Conservation (phyloP, 2,888 invertebrate genomes). For the Parnassius apollo region DNA sequence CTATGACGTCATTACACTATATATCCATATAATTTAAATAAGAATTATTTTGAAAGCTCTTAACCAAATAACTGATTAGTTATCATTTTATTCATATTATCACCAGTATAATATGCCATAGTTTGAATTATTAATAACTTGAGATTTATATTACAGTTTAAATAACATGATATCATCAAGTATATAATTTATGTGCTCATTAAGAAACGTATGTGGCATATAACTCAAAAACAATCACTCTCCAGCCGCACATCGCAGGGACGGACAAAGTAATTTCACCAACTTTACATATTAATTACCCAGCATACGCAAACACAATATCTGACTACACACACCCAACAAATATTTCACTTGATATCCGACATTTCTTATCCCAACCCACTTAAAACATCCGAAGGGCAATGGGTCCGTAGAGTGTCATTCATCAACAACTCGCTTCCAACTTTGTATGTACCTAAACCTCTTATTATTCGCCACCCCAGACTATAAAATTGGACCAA, state of each 20-base stretch:
- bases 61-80: no score
- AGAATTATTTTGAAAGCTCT: no score
- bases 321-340: constrained; percentile 41
- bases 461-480: constrained; percentile 77
- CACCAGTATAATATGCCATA: no score
- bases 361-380: constrained; percentile 78
- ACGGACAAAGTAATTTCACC: constrained; percentile 38
- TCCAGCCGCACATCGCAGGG: constrained; percentile 36
- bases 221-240: constrained; percentile 38
- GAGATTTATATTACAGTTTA: no score
- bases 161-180: no score
- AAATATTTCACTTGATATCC: constrained; percentile 76
- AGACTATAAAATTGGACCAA: constrained; percentile 77
- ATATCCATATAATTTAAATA: no score
- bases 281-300: constrained; percentile 63
- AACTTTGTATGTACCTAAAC: constrained; percentile 75
- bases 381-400: constrained; percentile 80
- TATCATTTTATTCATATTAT: no score
- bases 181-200: background rate
- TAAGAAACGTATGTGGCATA: constrained; percentile 33
- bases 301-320: constrained; percentile 41
- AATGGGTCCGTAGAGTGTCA: constrained; percentile 80
- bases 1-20: no score
- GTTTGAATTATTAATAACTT: no score
- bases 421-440: constrained; percentile 75